These are phyloP conservation scores for Lomographa bimaculata DNA, from an alignment of 2,888 invertebrate genomes.

Conservation along the genomic window DNA sequence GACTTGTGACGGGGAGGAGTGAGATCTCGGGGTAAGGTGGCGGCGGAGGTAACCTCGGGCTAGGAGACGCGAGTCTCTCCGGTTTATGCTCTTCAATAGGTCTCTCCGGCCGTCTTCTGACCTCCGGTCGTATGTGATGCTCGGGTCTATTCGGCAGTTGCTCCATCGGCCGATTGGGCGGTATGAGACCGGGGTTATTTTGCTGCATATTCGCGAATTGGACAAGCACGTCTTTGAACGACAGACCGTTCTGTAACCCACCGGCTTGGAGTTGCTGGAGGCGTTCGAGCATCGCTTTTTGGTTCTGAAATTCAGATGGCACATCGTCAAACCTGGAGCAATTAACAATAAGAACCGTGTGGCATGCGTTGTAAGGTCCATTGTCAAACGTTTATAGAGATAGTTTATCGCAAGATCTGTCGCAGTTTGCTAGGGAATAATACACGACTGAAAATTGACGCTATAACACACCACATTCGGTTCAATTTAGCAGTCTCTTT, in stretches of 20 bases:
- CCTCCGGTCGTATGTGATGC: constrained; percentile 59
- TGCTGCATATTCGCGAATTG: constrained; percentile 87
- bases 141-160: constrained; percentile 60
- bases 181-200: constrained; percentile 53
- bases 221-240: constrained; percentile 89
- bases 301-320: constrained; percentile 57
- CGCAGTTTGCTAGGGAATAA: no score
- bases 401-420: no score
- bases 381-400: no score
- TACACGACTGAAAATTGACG: no score
- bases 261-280: constrained; percentile 77
- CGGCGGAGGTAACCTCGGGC: constrained; percentile 81
- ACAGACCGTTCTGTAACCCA: constrained; percentile 70
- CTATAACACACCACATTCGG: no score
- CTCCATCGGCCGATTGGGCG: constrained; percentile 58
- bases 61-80: constrained; percentile 62
- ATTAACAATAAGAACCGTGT: no score
- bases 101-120: constrained; percentile 49
- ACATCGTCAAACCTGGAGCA: no score
- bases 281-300: constrained; percentile 74
- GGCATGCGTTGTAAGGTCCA: no score
- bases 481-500: no score
- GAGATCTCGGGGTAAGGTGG: constrained; percentile 92
- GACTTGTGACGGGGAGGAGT: constrained; percentile 86
- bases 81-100: constrained; percentile 59